Conservation (phyloP, 1,140 invertebrate genomes). For the Sitophilus oryzae region DNA sequence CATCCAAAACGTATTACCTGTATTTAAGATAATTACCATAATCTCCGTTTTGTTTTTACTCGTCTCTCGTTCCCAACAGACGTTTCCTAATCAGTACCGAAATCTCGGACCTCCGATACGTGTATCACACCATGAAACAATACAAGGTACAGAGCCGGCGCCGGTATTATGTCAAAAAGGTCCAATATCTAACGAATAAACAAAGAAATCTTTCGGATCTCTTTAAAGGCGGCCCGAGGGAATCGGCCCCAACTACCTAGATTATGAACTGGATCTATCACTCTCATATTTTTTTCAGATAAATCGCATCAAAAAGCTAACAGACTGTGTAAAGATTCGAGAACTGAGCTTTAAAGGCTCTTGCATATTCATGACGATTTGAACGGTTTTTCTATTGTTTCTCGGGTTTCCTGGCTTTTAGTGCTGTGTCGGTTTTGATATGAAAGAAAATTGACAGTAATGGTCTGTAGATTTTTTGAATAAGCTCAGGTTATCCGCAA, state of each 20-base stretch:
- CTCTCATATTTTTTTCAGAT: conserved; percentile 26
- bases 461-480: too few relatives aligned
- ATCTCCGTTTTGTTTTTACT: conserved; percentile 16
- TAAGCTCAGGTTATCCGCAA: too few relatives aligned
- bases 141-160: conserved; percentile 24
- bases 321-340: conserved; percentile 19
- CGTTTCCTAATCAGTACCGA: conserved; percentile 14
- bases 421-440: too few relatives aligned
- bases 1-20: conserved; percentile 10
- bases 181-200: conserved; percentile 23
- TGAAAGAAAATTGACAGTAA: too few relatives aligned
- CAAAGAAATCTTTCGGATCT: conserved; percentile 27
- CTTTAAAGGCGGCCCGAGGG: conserved; percentile 15
- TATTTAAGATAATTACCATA: conserved; percentile 25
- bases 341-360: conserved; percentile 16
- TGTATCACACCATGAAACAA: conserved; percentile 28
- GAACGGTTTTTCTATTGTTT: conserved; percentile 10
- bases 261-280: conserved; percentile 27
- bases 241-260: conserved; percentile 17
- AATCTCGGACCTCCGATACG: conserved; percentile 21
- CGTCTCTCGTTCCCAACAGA: conserved; percentile 1
- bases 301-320: conserved; percentile 24
- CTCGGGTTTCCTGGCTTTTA: neutral
- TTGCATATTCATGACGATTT: conserved; percentile 24
- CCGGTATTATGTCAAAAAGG: conserved; percentile 21